Evolutionary conservation across 2,888 invertebrate genomes (phyloP).

Genomic region (Frankliniella fusca): DNA sequence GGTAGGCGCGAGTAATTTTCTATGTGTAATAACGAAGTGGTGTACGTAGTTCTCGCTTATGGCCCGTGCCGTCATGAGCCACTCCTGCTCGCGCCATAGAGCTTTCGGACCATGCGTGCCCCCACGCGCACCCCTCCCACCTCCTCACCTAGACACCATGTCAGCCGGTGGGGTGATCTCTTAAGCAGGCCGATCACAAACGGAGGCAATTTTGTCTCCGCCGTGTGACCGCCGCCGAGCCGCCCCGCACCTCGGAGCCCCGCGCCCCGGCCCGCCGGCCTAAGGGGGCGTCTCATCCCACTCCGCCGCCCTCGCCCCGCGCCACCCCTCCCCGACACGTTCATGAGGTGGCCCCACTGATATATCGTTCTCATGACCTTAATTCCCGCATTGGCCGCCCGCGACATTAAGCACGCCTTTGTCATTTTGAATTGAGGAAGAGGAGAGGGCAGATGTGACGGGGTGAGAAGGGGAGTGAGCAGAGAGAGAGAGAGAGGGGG

Average conservation of each 20-base stretch:
- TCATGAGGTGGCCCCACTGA: not conserved
- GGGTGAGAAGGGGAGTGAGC: not conserved
- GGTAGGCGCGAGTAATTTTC: no score
- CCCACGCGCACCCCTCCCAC: no score
- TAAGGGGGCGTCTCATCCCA: no score
- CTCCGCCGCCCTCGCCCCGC: not conserved
- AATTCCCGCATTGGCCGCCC: not conserved
- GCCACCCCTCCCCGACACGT: not conserved
- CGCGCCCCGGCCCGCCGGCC: not conserved
- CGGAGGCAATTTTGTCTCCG: constrained; percentile 5
- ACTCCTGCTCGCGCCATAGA: no score
- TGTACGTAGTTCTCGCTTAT: no score
- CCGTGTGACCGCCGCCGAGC: not conserved
- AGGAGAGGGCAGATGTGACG: not conserved
- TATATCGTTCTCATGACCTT: constrained; percentile 13
- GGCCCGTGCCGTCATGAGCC: no score
- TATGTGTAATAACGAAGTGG: no score
- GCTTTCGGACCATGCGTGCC: not conserved
- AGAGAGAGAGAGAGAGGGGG: not conserved
- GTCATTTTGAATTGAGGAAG: constrained; percentile 17
- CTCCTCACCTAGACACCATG: not conserved
- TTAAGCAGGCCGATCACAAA: constrained; percentile 6
- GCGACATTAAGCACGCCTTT: constrained; percentile 17
- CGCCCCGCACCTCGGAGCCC: not conserved
- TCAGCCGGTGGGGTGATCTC: not conserved